Evolutionary conservation across 1,140 invertebrate genomes (phyloP), one percentile per base, ranked within the genome.

Genomic region (Bombus breviceps): DNA sequence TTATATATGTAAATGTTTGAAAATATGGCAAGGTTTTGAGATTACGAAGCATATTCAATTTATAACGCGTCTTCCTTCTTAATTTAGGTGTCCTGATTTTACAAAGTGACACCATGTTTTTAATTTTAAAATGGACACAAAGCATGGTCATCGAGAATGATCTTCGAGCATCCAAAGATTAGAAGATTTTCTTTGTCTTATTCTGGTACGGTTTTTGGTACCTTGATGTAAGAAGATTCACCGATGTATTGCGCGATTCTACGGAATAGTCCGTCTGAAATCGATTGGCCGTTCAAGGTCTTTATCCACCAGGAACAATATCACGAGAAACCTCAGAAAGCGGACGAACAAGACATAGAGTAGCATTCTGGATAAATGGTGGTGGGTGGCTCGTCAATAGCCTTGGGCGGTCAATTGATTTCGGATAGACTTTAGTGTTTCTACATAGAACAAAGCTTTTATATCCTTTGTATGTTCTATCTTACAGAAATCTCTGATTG

Each of bases 331-430:
- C 13, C 25, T 76, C 47, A n/a, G 74, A 76, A 75, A 75, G 22
- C 22, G 47, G 1, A 53, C 10, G 37, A 34, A 59, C 74, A 25
- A 53, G 34, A 59, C 53, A 53, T 59, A 76, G 25, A 59, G 74
- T n/a, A 39, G 53, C 53, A 9, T 53, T 18, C 34, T 76, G 34
- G 47, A 47, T 71, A 74, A 76, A 76, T 34, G 74, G 13, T 59
- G 34, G 74, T 37, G 34, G 53, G 53, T 13, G 74, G 15, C n/a
- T 73, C 53, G 10, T 76, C 74, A 76, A 76, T 76, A 76, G 74
- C 74, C 74, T 76, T 39, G 74, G 39, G 53, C 53, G 34, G 15
- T n/a, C 74, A 59, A 76, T 76, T 76, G 74, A 76, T 76, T 76
- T 28, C 34, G 53, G 25, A 76, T n/a, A 59, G 43, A 25, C 15